Percentiles rank a stretch among this genome's conserved stretches.
These are phyloP conservation scores for Phyllotreta cruciferae DNA, from an alignment of 2,888 invertebrate species.

Conservation along the genomic window DNA sequence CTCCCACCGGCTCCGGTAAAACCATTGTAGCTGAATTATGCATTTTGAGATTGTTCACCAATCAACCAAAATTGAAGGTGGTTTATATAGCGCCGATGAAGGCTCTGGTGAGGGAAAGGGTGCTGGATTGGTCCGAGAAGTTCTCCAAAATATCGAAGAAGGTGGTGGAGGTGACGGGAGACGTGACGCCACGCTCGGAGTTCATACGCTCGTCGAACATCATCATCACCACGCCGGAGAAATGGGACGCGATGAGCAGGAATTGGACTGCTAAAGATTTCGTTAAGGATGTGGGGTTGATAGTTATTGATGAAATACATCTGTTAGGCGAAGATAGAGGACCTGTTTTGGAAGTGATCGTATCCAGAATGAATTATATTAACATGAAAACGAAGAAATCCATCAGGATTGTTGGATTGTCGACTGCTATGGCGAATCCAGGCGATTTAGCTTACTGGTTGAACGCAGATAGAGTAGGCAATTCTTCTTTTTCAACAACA, in stretches of 20 bases:
- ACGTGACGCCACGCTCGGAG: constrained; percentile 84
- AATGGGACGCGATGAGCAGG: constrained; percentile 99
- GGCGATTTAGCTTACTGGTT: constrained; percentile 97
- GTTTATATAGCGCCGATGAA: constrained; percentile 99
- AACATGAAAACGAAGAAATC: constrained; percentile 84
- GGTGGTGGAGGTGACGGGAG: constrained; percentile 96
- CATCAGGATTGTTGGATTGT: constrained; percentile 91
- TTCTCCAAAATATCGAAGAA: constrained; percentile 76
- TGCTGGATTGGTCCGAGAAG: constrained; percentile 91
- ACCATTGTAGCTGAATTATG: constrained; percentile 98
- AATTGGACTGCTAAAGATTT: constrained; percentile 98
- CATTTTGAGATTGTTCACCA: constrained; percentile 89
- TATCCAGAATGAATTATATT: constrained; percentile 96
- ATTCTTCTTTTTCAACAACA: constrained; percentile 38
- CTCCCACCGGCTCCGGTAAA: constrained; percentile 97
- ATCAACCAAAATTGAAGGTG: constrained; percentile 81
- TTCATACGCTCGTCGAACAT: constrained; percentile 86
- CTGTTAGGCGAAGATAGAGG: constrained; percentile 90
- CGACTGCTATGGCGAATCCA: constrained; percentile 98
- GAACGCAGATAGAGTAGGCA: constrained; percentile 72
- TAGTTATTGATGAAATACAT: constrained; percentile 99
- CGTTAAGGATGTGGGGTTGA: constrained; percentile 87
- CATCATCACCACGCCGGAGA: constrained; percentile 99
- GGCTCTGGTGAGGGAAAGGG: constrained; percentile 94
- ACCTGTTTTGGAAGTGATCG: constrained; percentile 94